Evolutionary conservation across 2,888 invertebrate genomes (phyloP), one percentile per base, ranked within the genome.

Genomic region (Mythimna ferrago): DNA sequence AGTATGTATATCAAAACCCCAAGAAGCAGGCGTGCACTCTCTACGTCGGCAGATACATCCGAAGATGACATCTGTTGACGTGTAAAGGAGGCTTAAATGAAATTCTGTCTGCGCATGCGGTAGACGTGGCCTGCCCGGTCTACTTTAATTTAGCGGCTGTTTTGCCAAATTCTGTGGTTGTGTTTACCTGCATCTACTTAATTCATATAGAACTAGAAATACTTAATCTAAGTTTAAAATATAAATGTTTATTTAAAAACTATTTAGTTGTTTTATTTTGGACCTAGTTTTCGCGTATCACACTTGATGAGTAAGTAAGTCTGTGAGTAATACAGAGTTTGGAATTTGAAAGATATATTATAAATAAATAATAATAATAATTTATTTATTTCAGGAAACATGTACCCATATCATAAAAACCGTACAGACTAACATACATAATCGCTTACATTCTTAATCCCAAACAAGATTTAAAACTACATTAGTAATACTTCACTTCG

Each of bases 191-290:
- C 21, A 58, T 35, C 16, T 35, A 16, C 35, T 48, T 48, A 6
- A 48, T 58, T 21, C 2, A 61, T 61, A 3, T 61, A 61, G 41
- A 21, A 21, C 41, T 61, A 41, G 41, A 61, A 41, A 2, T 41
- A 41, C 14, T 41, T 41, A 60, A 61, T n/a, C n/a, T 35, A 19
- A 41, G 41, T 61, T 60, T 61, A 21, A 61, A 61, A 61, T 61
- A 61, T 61, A 41, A 61, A 41, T 61, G 41, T 41, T 61, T 44
- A 41, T n/a, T 61, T 61, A 6, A 41, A 41, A 41, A 21, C 58
- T 41, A 41, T 4, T 61, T 61, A 14, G 61, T 61, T 21, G 61
- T 61, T 61, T 61, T 44, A 61, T 61, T 41, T 41, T 61, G 14
- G 1, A 11, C 3, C 14, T 14, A n/a, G 38, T 19, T 60, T 35